These are phyloP conservation scores for Orthosia incerta DNA, from an alignment of 2,888 invertebrate species.

Conservation along the genomic window DNA sequence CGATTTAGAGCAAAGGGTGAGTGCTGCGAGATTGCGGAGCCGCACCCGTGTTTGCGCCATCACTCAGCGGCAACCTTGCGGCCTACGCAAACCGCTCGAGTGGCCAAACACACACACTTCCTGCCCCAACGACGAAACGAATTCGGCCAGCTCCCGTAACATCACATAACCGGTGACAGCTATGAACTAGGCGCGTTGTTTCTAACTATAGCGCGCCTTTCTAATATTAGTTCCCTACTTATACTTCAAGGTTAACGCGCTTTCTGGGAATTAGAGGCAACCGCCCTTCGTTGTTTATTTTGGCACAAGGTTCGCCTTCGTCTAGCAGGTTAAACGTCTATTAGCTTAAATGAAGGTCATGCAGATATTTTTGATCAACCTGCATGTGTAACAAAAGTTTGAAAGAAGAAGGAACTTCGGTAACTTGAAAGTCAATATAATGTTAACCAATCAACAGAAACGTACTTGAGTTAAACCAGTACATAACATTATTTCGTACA, in stretches of 20 bases:
- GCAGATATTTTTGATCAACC: no score
- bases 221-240: background rate
- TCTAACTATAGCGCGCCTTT: background rate
- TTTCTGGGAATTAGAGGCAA: background rate
- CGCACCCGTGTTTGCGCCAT: slow-evolving; percentile 76
- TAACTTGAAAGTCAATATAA: background rate
- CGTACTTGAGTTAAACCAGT: no score
- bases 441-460: background rate
- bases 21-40: slow-evolving; percentile 66
- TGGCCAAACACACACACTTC: slow-evolving; percentile 61
- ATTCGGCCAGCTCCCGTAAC: slow-evolving; percentile 7
- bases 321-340: background rate
- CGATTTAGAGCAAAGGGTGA: slow-evolving; percentile 66
- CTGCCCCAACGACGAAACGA: slow-evolving; percentile 19
- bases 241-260: slow-evolving; percentile 2
- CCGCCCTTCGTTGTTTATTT: background rate
- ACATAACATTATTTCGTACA: slow-evolving; percentile 76
- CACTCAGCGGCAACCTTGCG: slow-evolving; percentile 70
- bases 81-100: slow-evolving; percentile 48
- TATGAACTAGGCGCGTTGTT: slow-evolving; percentile 8
- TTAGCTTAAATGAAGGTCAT: background rate
- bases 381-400: background rate
- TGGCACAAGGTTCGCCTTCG: background rate
- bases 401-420: background rate
- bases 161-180: slow-evolving; percentile 27